Base-by-base conservation (phyloP, 2,113 vertebrate species). In the Trichechus manatus region DNA sequence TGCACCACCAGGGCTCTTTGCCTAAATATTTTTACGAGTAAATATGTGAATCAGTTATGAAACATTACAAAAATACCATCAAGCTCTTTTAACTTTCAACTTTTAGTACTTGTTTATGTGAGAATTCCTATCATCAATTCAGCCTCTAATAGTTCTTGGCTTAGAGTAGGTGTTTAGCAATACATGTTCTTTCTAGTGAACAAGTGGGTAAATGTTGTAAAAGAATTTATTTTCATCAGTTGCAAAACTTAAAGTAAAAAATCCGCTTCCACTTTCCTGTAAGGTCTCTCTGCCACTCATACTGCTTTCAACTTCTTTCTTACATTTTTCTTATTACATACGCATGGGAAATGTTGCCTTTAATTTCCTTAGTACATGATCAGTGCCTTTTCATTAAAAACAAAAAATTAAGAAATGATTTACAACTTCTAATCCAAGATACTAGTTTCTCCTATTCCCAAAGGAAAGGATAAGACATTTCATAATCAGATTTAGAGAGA, bases 151-250 rank as follows among this genome's bases (percentile, higher is more conserved):
- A 27, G n/a, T 74, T 89, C n/a, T 63, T 96, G n/a, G 79, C 91
- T 91, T 61, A 47, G 64, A 95, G 56, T 29, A 75, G 53, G 27
- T 93, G 80, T 88, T 88, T 91, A 80, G 53, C 59, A 92, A 89
- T 27, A 15, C 50, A 89, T 87, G 29, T 64, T 61, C 89, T 84
- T 94, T 93, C 70, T 2, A 94, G 85, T 74, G 53, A 95, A 78
- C 17, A 70, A 19, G 36, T 4, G 39, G 92, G 86, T 87, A 89
- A 91, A 93, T 68, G 36, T 89, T 68, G 36, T 89, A 89, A 93
- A 96, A 53, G 17, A 89, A 94, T 68, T 27, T 89, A 47, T 89
- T 93, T 53, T 84, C 59, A n/a, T 84, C 53, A 42, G 77, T 63
- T 25, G 63, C 31, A 85, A 79, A 97, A 85, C 61, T 87, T 96